phyloP scores from a whole-genome alignment of 2,888 invertebrate genomes.

The Polylopha cassiicola region DNA sequence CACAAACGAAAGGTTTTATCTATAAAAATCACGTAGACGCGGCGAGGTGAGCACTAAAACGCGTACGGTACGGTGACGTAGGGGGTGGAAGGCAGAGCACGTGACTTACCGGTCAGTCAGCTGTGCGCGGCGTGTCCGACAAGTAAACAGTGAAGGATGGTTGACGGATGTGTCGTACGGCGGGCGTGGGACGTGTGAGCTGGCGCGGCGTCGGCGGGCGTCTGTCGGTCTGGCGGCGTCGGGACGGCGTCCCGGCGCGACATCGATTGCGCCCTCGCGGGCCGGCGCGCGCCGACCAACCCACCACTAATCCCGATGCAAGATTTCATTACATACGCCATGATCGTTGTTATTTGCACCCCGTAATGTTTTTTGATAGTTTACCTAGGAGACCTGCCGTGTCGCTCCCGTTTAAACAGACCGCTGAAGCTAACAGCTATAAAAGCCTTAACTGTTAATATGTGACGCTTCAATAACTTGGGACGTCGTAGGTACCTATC shows the following conservation, averaged over 20 bases:
- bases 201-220: conserved; percentile 74
- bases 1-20: conserved; percentile 45
- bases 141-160: conserved; percentile 71
- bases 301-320: conserved; percentile 66
- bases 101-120: conserved; percentile 76
- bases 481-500: no score
- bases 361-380: conserved; percentile 74
- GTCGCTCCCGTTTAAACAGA: conserved; percentile 24
- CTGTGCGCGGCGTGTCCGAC: conserved; percentile 69
- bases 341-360: conserved; percentile 76
- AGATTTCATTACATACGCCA: conserved; percentile 75
- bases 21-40: conserved; percentile 31
- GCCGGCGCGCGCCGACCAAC: conserved; percentile 66
- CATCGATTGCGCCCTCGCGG: conserved; percentile 75
- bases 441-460: no score
- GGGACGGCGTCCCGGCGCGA: conserved; percentile 75
- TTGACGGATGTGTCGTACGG: conserved; percentile 50
- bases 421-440: neutral
- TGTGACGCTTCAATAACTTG: no score
- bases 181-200: conserved; percentile 56
- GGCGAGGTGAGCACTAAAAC: conserved; percentile 18
- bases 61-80: conserved; percentile 28
- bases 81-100: conserved; percentile 48
- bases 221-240: conserved; percentile 78
- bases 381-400: conserved; percentile 54